Evolutionary conservation across 1,140 invertebrate genomes (phyloP).

Genomic region (Bombus turneri): DNA sequence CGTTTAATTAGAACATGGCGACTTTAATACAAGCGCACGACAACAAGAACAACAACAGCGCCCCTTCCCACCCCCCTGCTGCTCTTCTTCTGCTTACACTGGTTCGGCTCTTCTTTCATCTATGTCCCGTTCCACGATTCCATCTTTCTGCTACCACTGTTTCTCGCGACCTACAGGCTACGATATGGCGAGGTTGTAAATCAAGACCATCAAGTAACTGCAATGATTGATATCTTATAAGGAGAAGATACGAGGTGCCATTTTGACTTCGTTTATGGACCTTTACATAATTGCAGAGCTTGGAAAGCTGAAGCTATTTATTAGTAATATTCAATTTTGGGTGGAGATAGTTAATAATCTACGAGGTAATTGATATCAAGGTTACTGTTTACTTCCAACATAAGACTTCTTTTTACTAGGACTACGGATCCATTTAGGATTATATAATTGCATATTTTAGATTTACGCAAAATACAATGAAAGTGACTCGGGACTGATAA

Average conservation of each 20-base stretch:
- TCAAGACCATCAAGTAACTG: neutral
- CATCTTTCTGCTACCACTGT: neutral
- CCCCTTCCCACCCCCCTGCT: constrained; percentile 61
- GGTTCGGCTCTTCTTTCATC: constrained; percentile 5
- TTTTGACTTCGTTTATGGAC: neutral
- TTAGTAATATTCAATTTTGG: neutral
- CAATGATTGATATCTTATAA: neutral
- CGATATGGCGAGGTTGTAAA: neutral
- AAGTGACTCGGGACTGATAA: neutral
- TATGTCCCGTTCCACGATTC: neutral
- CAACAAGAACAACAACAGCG: constrained; percentile 81
- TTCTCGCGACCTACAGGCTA: neutral
- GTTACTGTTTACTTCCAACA: neutral
- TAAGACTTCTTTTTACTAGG: neutral
- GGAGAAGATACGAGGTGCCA: neutral
- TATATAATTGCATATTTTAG: neutral
- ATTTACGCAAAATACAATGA: neutral
- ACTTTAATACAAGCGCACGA: constrained; percentile 82
- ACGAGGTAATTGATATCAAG: neutral
- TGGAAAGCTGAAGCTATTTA: neutral
- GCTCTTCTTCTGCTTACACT: constrained; percentile 7
- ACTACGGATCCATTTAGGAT: neutral
- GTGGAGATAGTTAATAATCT: neutral
- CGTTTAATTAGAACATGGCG: constrained; percentile 82
- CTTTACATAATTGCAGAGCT: neutral